These are phyloP conservation scores for Drosophila mimetica DNA, from an alignment of 2,888 invertebrate genomes.

Conservation along the genomic window DNA sequence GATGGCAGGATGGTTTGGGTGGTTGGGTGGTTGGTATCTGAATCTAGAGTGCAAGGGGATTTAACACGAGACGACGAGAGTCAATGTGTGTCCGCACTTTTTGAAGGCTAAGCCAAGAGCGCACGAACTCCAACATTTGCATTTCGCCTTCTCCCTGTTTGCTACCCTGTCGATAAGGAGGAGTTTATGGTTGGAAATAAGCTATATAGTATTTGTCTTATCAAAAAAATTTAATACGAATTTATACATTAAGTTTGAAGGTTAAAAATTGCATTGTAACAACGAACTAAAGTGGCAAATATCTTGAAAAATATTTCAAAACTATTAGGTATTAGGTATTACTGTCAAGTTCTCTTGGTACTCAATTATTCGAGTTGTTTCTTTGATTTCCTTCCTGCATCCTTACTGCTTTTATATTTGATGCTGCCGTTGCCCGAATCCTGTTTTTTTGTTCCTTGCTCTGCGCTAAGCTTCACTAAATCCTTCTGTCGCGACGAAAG, in stretches of 20 bases:
- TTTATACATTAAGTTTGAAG: no score
- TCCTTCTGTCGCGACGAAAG: constrained; percentile 67
- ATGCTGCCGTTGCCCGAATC: constrained; percentile 16
- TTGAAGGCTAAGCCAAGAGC: constrained; percentile 57
- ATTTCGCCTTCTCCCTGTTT: constrained; percentile 47
- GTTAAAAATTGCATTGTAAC: no score
- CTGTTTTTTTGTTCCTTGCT: constrained; percentile 41
- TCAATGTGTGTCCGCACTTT: constrained; percentile 68
- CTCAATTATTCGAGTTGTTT: constrained; percentile 17
- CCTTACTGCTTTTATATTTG: constrained; percentile 7
- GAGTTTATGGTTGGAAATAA: not conserved
- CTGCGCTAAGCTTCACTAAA: constrained; percentile 70
- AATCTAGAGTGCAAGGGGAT: constrained; percentile 6
- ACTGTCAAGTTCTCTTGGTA: constrained; percentile 15
- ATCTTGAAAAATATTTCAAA: no score
- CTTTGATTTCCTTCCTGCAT: constrained; percentile 18
- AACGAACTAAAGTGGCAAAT: no score
- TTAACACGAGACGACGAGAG: constrained; percentile 32
- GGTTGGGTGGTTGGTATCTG: not conserved
- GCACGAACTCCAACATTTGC: constrained; percentile 54
- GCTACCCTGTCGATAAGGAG: constrained; percentile 34
- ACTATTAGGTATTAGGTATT: no score
- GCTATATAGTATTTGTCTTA: not conserved
- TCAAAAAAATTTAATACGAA: no score
- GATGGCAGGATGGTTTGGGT: not conserved